Evolutionary conservation across 2,888 invertebrate genomes (phyloP), one percentile per base, ranked within the genome.

Genomic region (Branchinecta sandiegonensis): DNA sequence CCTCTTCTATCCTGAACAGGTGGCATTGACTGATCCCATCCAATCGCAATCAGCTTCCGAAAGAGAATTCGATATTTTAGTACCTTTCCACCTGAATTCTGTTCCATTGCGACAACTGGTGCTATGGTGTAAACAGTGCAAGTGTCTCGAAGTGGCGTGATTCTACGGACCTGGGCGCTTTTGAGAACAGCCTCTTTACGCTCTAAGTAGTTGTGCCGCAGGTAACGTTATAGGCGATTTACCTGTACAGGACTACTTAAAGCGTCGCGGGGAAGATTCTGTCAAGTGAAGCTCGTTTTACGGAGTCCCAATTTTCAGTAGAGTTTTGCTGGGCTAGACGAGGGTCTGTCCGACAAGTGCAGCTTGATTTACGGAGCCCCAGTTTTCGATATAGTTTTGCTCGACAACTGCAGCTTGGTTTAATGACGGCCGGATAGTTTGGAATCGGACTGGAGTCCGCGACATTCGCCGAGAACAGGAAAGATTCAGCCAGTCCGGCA

Each of bases 131-230:
- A 8, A 56, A 56, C 14, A 37, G 4, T 37, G 37, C 37, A 37
- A 37, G 37, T 37, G 37, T 4, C 37, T 37, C 37, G 6, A 37
- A 37, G 37, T 37, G 23, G 23, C 23, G 37, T 37, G 37, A 37
- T 37, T 37, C 2, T 37, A 56, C 63, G 63, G 63, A 56, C 10
- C 23, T 17, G 37, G 37, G 37, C 37, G 6, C 37, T 37, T 37
- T 37, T 37, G 37, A 37, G 23, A 37, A 37, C 5, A 11, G 8
- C 23, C 10, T 23, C 14, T 56, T 56, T 56, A 11, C 23, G 23
- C 23, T 56, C 63, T 56, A 56, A 56, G 63, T 56, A 56, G 63
- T 56, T 56, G 63, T 56, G 63, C 63, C 63, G 63, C 63, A 56
- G 63, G 63, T 56, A 23, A 56, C 23, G n/a, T 56, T 56, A n/a